Evolutionary conservation across 30 jellyfish, hydroid and myxozoan genomes (phyloP), one percentile per base, ranked within the genome.

Genomic region (Sanderia malayensis): DNA sequence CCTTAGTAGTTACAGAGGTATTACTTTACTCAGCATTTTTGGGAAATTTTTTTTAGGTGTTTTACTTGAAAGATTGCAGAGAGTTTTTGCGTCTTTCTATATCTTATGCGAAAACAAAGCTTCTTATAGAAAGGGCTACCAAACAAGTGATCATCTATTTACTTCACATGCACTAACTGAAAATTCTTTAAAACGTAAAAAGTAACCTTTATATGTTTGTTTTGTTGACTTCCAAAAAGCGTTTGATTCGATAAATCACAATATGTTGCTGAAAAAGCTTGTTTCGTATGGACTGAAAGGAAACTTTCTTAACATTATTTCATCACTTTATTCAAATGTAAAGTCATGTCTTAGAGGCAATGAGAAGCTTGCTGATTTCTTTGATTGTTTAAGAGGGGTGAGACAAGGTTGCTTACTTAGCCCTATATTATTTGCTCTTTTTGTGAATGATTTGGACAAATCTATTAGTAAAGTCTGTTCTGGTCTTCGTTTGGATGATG

Each of bases 341-440:
- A 15, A 65, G 32, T 65, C 77, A 2, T 65, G 61, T 65, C 66
- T 28, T 15, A 65, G 65, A 27, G 61, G 77, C 32, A 31, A 65
- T 7, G 77, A 65, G 7, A 65, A 24, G 47, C 77, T 65, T 15
- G 31, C 77, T 3, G 31, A 65, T 31, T 30, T 65, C 4, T 41
- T 65, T 25, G 24, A 65, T 25, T 65, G 77, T 37, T 25, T 13
- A 17, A 31, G 77, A 22, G 77, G 61, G 13, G 85, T 73, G 24
- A 27, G 62, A 34, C 58, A 73, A 49, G 85, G 85, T 15, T 73
- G 75, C 55, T 25, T 73, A 24, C 57, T 47, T 10, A 57, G 79
- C 31, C 60, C 82, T 23, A 15, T 57, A 25, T 82, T 58, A 22
- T 73, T 73, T 58, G 81, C 62, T 34, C 52, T 73, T 32, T 73